phyloP scores from a whole-genome alignment of 2,113 vertebrate species.

The Tachuris rubrigastra region DNA sequence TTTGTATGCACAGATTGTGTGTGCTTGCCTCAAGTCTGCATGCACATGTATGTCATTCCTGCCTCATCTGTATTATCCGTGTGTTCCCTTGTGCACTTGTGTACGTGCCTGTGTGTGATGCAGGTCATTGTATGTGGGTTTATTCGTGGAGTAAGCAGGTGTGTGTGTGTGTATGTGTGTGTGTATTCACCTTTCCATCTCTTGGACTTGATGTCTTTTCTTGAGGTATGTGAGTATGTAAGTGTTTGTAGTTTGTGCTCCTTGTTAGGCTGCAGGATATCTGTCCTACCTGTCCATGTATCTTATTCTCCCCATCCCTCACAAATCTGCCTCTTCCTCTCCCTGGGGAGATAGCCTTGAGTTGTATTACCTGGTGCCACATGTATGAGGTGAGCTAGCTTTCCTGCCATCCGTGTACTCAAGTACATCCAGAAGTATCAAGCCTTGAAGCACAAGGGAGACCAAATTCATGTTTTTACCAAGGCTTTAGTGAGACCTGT shows the following conservation, averaged over 20 bases:
- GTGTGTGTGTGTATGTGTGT: background rate
- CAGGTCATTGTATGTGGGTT: background rate
- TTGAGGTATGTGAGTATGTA: rapidly evolving
- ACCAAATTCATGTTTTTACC: background rate
- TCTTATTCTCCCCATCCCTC: background rate
- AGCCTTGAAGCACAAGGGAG: background rate
- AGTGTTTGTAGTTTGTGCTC: background rate
- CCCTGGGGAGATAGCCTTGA: background rate
- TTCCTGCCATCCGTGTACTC: background rate
- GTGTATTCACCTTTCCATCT: background rate
- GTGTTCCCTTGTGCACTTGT: background rate
- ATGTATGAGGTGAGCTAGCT: background rate
- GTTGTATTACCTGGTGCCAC: background rate
- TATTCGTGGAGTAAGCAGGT: background rate
- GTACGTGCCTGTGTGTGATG: background rate
- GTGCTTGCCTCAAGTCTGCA: background rate
- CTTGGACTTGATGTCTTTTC: background rate
- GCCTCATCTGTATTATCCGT: background rate
- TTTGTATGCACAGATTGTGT: background rate
- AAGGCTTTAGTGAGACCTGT: background rate
- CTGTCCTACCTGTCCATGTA: background rate
- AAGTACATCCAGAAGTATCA: background rate
- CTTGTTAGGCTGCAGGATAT: background rate
- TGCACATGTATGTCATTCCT: background rate
- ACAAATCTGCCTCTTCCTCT: background rate